Conservation (phyloP, 2,797 vertebrate species). For the Lacerta viridis region DNA sequence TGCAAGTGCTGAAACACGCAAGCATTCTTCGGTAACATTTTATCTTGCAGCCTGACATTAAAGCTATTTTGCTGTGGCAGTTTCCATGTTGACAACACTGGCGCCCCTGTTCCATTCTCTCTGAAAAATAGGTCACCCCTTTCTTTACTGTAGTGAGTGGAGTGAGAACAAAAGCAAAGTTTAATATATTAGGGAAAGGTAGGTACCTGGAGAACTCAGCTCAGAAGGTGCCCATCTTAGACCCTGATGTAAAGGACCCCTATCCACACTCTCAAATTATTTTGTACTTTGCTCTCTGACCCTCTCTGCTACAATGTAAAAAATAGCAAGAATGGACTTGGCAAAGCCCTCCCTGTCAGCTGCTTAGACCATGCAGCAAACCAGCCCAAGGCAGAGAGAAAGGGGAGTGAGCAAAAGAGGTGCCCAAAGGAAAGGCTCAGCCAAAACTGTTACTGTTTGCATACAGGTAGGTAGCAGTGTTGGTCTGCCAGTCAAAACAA, state of each 20-base stretch:
- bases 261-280: not conserved
- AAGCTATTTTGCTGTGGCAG: conserved; percentile 25
- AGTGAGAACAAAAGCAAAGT: conserved; percentile 24
- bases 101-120: conserved; percentile 9
- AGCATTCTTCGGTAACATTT: conserved; percentile 26
- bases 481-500: too few species aligned
- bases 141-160: fast-evolving
- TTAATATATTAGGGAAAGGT: not conserved
- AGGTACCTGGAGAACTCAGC: not conserved
- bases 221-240: not conserved
- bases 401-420: not conserved
- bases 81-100: conserved; percentile 33
- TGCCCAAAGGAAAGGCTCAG: not conserved
- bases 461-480: too few species aligned
- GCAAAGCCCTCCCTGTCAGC: not conserved
- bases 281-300: not conserved
- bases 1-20: not conserved
- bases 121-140: fast-evolving
- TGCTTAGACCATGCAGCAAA: not conserved
- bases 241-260: not conserved
- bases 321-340: not conserved
- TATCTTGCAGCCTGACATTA: not conserved
- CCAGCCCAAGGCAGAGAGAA: not conserved
- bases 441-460: not conserved
- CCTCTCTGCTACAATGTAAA: not conserved